Evolutionary conservation across 2,888 invertebrate species (phyloP), one percentile per base, ranked within the genome.

Genomic region (Brachyptera putata): DNA sequence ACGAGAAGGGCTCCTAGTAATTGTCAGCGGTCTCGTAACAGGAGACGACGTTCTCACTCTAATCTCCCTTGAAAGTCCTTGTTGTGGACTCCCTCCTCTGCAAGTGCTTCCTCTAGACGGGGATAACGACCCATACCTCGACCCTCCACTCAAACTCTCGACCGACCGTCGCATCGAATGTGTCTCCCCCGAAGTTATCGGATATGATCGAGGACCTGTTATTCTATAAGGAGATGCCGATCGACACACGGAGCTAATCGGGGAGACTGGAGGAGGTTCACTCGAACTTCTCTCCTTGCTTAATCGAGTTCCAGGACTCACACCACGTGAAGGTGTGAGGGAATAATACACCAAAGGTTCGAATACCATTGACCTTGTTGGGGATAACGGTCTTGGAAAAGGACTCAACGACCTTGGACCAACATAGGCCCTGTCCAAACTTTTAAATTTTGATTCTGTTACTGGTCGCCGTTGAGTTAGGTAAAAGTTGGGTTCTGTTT

Each of bases 391-490:
- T 14, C 49, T 22, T 30, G 30, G 46, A 64, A 80, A 79, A 1
- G 85, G 83, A 68, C 82, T 84, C 14, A 79, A 77, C 24, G 79
- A 76, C 65, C 78, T 69, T 1, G 75, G 74, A 0, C 74, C 72
- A 16, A 69, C 72, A 61, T 76, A 82, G 70, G 77, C 84, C 63
- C 78, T 78, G 68, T 88, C 88, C 76, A 84, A 79, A 67, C 81
- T 79, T 68, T 81, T 81, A 71, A 89, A 89, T 67, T 85, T 84
- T 1, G 88, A 89, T 66, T 85, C 81, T 1, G 84, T 82, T 0
- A 89, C 87, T 3, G 89, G 86, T 69, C 82, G 84, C 64, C 85
- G 84, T 67, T 85, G 80, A 43, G 82, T 79, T 39, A 87, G 76
- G 70, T 87, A 89, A 30, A 84, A 78, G 69, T 83, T 84, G 64